phyloP scores from a whole-genome alignment of 2,797 vertebrate genomes.

The Cirrhinus molitorella region DNA sequence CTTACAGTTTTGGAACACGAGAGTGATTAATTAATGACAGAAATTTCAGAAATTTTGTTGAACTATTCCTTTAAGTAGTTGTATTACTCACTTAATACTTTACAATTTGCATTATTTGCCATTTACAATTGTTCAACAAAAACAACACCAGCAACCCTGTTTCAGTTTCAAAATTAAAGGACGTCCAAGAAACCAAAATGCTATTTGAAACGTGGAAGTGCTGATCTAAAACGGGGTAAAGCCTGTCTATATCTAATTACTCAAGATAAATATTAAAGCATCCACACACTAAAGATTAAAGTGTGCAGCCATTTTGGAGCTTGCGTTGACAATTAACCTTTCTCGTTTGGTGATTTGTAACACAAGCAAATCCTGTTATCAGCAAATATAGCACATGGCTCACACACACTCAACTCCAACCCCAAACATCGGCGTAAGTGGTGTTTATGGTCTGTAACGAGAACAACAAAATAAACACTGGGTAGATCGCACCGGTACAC shows the following conservation, averaged over 20 bases:
- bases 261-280: conserved; percentile 81
- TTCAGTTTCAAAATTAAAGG: conserved; percentile 72
- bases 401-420: conserved; percentile 58
- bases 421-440: conserved; percentile 58
- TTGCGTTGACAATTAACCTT: conserved; percentile 84
- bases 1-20: too few relatives aligned
- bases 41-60: neutral
- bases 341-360: conserved; percentile 80
- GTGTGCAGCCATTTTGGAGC: conserved; percentile 78
- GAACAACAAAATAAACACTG: conserved; percentile 81
- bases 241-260: conserved; percentile 81
- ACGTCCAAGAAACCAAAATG: conserved; percentile 80
- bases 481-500: conserved; percentile 79
- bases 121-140: neutral
- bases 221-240: conserved; percentile 72
- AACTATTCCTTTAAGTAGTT: neutral
- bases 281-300: conserved; percentile 81
- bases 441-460: conserved; percentile 77
- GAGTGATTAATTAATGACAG: neutral
- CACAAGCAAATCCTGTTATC: conserved; percentile 85
- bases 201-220: conserved; percentile 80
- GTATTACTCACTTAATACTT: neutral
- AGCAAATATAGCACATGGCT: conserved; percentile 84
- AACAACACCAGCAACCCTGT: conserved; percentile 74
- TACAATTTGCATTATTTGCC: neutral